Evolutionary conservation across 1,140 invertebrate species (phyloP).

Genomic region (Ephestia elutella): DNA sequence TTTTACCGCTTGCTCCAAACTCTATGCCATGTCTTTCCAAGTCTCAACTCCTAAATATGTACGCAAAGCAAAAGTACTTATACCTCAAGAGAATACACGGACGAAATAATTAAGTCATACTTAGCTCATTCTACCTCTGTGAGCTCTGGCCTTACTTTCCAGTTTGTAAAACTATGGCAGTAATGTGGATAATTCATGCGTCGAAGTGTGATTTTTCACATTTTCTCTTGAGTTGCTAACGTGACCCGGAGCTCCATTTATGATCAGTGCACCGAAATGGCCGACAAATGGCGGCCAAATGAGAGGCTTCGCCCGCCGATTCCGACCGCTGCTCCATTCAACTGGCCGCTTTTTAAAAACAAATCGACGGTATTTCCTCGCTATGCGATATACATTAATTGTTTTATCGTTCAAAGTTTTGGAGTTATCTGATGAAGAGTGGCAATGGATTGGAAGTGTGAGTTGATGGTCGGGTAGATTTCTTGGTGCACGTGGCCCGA

Average conservation of each 20-base stretch:
- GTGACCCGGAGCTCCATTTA: conserved; percentile 69
- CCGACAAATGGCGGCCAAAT: conserved; percentile 73
- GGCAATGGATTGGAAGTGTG: conserved; percentile 28
- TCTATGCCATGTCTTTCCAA: too few species aligned
- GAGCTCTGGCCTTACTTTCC: neutral
- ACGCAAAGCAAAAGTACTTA: too few species aligned
- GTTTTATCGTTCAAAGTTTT: conserved; percentile 9
- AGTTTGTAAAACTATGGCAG: neutral
- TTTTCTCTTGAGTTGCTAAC: conserved; percentile 65
- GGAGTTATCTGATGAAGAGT: conserved; percentile 1
- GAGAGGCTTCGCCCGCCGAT: conserved; percentile 69
- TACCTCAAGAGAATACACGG: too few species aligned
- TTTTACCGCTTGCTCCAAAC: too few species aligned
- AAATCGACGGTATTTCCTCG: conserved; percentile 6
- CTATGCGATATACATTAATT: conserved; percentile 27
- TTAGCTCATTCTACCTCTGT: neutral
- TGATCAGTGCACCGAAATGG: conserved; percentile 70
- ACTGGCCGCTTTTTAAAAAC: conserved; percentile 38
- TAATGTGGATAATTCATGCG: conserved; percentile 49
- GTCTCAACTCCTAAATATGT: too few species aligned
- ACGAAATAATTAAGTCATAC: too few species aligned
- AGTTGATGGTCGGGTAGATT: conserved; percentile 16
- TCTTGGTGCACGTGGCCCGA: conserved; percentile 44
- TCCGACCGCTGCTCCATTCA: conserved; percentile 49
- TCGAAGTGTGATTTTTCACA: conserved; percentile 70